Conservation (phyloP, 2,797 vertebrate species). For the Luscinia luscinia region DNA sequence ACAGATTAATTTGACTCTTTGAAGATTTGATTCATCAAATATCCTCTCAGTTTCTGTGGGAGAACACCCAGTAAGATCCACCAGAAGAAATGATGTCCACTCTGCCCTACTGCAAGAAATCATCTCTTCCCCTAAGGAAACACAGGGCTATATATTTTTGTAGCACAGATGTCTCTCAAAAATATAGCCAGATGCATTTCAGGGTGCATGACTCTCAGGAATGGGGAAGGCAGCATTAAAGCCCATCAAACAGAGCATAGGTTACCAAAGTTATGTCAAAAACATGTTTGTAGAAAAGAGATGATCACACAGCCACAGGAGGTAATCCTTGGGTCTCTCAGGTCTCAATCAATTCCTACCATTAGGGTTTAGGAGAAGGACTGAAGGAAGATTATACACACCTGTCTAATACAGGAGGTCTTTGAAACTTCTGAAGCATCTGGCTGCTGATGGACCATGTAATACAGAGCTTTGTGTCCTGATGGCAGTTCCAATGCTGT, state of each 20-base stretch:
- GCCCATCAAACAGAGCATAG: background rate
- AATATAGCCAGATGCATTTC: background rate
- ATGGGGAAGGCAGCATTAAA: background rate
- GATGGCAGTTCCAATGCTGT: background rate
- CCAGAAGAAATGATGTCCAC: background rate
- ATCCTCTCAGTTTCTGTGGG: background rate
- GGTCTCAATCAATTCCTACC: background rate
- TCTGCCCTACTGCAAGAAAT: background rate
- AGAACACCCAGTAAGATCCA: background rate
- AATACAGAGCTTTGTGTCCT: background rate
- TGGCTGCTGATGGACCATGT: background rate
- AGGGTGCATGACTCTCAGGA: background rate
- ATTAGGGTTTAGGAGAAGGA: background rate
- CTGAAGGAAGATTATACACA: background rate
- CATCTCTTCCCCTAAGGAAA: background rate
- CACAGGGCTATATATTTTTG: background rate
- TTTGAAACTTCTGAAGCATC: background rate
- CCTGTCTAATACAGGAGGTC: background rate
- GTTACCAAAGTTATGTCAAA: background rate
- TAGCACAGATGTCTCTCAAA: background rate
- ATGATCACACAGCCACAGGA: background rate
- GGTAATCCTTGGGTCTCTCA: background rate
- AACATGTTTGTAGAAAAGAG: background rate
- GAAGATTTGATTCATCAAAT: background rate
- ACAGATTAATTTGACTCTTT: background rate